phyloP scores from a whole-genome alignment of 2,888 invertebrate species.

The Mimachlamys varia region DNA sequence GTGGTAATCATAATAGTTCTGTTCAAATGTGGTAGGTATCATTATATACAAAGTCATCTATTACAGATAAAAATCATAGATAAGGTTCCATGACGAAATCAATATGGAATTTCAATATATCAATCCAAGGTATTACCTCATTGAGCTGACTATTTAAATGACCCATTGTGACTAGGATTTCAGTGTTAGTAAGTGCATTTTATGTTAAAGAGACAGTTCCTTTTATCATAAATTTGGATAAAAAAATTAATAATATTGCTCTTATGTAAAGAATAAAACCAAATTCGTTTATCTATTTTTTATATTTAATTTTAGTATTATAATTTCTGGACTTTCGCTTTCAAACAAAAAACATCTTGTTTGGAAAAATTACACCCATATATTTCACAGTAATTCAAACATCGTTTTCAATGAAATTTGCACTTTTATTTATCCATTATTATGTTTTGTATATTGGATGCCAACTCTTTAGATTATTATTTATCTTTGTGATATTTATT shows the following conservation, averaged over 20 bases:
- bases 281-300: too few species aligned
- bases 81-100: conserved; percentile 22
- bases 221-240: neutral
- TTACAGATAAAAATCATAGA: neutral
- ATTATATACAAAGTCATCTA: conserved; percentile 15
- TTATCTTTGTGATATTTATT: neutral
- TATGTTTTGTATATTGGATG: too few species aligned
- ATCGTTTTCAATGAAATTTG: neutral
- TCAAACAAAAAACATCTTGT: too few species aligned
- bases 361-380: too few species aligned
- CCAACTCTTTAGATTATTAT: neutral
- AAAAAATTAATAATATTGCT: neutral
- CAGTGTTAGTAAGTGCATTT: conserved; percentile 1
- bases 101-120: neutral
- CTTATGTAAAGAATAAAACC: neutral
- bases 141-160: neutral
- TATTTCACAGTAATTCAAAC: neutral
- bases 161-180: neutral
- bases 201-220: neutral
- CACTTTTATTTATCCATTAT: too few species aligned
- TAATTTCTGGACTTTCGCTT: too few species aligned
- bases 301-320: too few species aligned
- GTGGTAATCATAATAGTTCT: neutral
- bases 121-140: conserved; percentile 26
- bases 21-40: conserved; percentile 21